Percentiles rank a stretch among this genome's conserved stretches.
Conservation (phyloP, 2,888 invertebrate genomes). For the Synanthedon tipuliformis region DNA sequence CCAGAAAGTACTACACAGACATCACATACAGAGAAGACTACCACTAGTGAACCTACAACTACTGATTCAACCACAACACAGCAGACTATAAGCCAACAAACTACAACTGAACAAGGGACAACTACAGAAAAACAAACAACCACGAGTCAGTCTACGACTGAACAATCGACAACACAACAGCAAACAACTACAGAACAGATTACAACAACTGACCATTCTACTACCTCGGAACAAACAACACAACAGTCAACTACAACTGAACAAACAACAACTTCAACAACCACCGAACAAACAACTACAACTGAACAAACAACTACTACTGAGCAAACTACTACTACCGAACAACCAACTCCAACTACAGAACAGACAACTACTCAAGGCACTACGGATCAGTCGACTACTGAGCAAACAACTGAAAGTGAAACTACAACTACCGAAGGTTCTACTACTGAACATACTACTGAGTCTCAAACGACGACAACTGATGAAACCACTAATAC, state of each 20-base stretch:
- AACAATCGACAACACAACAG: conserved; percentile 6
- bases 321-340: conserved; percentile 5
- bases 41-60: conserved; percentile 14
- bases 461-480: conserved; percentile 12
- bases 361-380: conserved; percentile 3
- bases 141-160: conserved; percentile 15
- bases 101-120: conserved; percentile 12
- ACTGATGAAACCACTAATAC: conserved; percentile 10
- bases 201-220: conserved; percentile 12
- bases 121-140: conserved; percentile 11
- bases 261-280: conserved; percentile 12
- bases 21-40: conserved; percentile 12
- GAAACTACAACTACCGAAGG: conserved; percentile 12
- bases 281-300: conserved; percentile 17
- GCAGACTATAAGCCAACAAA: conserved; percentile 11
- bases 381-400: background rate
- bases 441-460: conserved; percentile 13
- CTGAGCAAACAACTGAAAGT: conserved; percentile 6
- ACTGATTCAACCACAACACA: conserved; percentile 18
- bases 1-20: conserved; percentile 6
- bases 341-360: conserved; percentile 4
- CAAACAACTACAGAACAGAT: conserved; percentile 8
- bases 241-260: conserved; percentile 13
- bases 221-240: conserved; percentile 13
- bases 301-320: conserved; percentile 12